Evolutionary conservation across 2,888 invertebrate species (phyloP).

Genomic region (Heliconius charithonia): DNA sequence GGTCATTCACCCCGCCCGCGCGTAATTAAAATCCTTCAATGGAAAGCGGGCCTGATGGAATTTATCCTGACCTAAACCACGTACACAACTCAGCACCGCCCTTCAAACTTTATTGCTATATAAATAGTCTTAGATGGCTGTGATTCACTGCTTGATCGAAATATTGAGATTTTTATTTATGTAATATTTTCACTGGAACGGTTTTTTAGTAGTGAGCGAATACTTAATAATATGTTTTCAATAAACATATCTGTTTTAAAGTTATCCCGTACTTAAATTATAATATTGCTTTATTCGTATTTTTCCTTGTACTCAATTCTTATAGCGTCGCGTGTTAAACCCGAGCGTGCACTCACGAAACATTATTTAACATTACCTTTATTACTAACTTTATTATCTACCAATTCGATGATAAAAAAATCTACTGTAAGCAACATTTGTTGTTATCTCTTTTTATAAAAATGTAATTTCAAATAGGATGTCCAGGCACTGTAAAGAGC

Average conservation of each 20-base stretch:
- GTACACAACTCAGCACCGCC: slow-evolving; percentile 73
- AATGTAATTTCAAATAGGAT: slow-evolving; percentile 6
- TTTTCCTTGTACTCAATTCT: slow-evolving; percentile 75
- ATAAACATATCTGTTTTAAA: neutral
- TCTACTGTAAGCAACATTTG: too few species aligned
- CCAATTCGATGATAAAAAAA: neutral
- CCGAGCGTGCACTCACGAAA: slow-evolving; percentile 73
- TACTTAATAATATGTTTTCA: neutral
- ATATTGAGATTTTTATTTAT: slow-evolving; percentile 29
- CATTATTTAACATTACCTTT: slow-evolving; percentile 47
- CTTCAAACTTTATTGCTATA: slow-evolving; percentile 72
- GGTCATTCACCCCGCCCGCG: slow-evolving; percentile 73
- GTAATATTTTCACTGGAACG: neutral
- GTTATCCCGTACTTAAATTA: neutral
- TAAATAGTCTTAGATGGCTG: slow-evolving; percentile 68
- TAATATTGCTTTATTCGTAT: slow-evolving; percentile 39
- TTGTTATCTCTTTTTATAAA: too few species aligned
- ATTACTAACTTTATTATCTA: neutral
- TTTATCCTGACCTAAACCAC: slow-evolving; percentile 78
- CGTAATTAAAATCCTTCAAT: slow-evolving; percentile 83
- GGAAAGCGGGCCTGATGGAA: slow-evolving; percentile 80
- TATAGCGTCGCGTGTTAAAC: slow-evolving; percentile 72
- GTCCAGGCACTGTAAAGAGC: slow-evolving; percentile 33
- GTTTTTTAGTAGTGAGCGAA: neutral
- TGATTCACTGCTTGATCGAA: slow-evolving; percentile 29